phyloP scores from a whole-genome alignment of 2,113 vertebrate genomes.

The Chaetops frenatus region DNA sequence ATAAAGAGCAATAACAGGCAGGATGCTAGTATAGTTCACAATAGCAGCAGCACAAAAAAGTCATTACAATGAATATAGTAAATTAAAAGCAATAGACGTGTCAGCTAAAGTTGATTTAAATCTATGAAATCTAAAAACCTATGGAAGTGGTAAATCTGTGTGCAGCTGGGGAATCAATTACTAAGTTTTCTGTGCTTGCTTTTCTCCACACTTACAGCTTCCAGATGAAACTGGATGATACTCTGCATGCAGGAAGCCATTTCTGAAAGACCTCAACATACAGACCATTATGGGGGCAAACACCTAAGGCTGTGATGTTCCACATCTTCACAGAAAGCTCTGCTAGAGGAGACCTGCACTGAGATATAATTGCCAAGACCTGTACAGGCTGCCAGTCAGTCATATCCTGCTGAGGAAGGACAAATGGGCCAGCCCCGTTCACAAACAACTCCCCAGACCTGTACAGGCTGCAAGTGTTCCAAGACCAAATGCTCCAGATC shows the following conservation, averaged over 20 bases:
- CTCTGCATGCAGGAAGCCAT: background rate
- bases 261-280: background rate
- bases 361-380: background rate
- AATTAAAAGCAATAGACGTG: background rate
- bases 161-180: background rate
- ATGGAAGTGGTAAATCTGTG: background rate
- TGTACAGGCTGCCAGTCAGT: background rate
- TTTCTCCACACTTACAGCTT: background rate
- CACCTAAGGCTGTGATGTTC: background rate
- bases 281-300: background rate
- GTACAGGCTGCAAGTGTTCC: background rate
- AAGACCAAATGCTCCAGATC: slow-evolving; percentile 26
- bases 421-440: slow-evolving; percentile 12
- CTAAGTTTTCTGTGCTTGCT: background rate
- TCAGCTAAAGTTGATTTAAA: background rate
- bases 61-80: background rate
- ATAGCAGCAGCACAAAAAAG: background rate
- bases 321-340: background rate
- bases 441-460: background rate
- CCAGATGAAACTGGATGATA: background rate
- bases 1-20: background rate
- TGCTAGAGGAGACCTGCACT: background rate
- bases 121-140: background rate
- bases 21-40: background rate
- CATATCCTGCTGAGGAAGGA: background rate